phyloP scores from a whole-genome alignment of 2,888 invertebrate species.

The Drosophila macrospina region DNA sequence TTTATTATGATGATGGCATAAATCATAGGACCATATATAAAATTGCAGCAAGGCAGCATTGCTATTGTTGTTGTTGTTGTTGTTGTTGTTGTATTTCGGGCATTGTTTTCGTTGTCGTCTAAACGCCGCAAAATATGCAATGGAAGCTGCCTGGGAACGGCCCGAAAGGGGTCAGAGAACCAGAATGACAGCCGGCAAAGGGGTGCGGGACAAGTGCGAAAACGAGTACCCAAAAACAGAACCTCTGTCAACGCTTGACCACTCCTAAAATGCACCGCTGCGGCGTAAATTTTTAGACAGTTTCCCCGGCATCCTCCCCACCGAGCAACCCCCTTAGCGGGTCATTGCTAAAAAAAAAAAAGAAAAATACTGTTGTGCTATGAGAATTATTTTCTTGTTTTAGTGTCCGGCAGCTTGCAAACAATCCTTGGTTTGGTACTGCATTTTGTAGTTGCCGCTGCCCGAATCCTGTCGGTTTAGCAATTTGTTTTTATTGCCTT shows the following conservation, averaged over 20 bases:
- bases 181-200: neutral
- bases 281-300: constrained; percentile 56
- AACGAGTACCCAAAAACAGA: constrained; percentile 8
- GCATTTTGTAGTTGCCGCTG: constrained; percentile 32
- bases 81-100: constrained; percentile 23
- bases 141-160: constrained; percentile 58
- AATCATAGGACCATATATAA: constrained; percentile 78
- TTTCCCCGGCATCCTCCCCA: constrained; percentile 11
- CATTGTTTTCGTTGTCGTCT: constrained; percentile 72
- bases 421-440: constrained; percentile 18
- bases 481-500: constrained; percentile 74
- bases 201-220: neutral
- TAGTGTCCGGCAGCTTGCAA: constrained; percentile 49
- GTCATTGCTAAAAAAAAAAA: constrained; percentile 56
- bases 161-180: constrained; percentile 4
- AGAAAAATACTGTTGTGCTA: constrained; percentile 43
- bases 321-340: constrained; percentile 12
- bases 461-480: constrained; percentile 39
- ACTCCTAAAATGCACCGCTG: constrained; percentile 60
- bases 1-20: constrained; percentile 85
- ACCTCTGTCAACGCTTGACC: constrained; percentile 47
- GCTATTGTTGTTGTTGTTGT: constrained; percentile 25
- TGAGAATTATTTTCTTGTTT: constrained; percentile 66
- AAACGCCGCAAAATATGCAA: constrained; percentile 76
- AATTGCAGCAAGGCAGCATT: constrained; percentile 51